phyloP scores from a whole-genome alignment of 2,113 vertebrate species.

The Passer montanus region DNA sequence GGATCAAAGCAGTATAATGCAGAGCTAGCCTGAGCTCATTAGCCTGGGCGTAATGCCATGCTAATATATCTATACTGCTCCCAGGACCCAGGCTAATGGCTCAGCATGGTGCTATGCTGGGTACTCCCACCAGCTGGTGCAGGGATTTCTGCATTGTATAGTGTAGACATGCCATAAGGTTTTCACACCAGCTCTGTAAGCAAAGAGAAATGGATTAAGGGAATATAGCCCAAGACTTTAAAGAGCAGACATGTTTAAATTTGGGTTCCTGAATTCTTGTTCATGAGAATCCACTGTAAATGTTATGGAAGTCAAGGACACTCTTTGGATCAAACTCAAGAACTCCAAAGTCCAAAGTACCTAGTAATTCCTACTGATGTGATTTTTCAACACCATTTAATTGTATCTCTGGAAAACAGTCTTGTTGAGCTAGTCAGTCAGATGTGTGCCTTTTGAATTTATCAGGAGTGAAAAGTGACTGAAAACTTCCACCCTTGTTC shows the following conservation, averaged over 20 bases:
- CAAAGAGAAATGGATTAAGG: conserved; percentile 4
- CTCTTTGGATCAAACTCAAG: neutral
- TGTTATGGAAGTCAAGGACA: neutral
- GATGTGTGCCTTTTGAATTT: neutral
- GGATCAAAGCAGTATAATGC: conserved; percentile 13
- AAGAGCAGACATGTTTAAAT: neutral
- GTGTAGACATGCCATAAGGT: conserved; percentile 21
- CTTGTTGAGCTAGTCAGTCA: neutral
- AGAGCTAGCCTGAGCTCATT: conserved; percentile 33
- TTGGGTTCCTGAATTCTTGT: neutral
- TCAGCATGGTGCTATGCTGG: conserved; percentile 20
- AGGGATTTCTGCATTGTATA: conserved; percentile 4
- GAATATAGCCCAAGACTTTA: neutral
- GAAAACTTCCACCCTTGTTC: neutral
- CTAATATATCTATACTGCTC: conserved; percentile 45
- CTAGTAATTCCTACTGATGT: neutral
- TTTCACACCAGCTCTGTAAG: conserved; percentile 5
- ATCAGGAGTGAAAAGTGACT: neutral
- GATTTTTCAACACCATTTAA: conserved; percentile 17
- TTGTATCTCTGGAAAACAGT: neutral
- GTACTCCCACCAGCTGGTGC: conserved; percentile 49
- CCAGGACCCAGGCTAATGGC: conserved; percentile 42
- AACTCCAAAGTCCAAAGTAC: neutral
- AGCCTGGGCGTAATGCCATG: conserved; percentile 6
- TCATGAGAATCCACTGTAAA: neutral